A percentile compares a stretch with the other conserved stretches of the same genome.
These are phyloP conservation scores for Denticeps clupeoides DNA, from an alignment of 2,797 vertebrate genomes.

Conservation along the genomic window DNA sequence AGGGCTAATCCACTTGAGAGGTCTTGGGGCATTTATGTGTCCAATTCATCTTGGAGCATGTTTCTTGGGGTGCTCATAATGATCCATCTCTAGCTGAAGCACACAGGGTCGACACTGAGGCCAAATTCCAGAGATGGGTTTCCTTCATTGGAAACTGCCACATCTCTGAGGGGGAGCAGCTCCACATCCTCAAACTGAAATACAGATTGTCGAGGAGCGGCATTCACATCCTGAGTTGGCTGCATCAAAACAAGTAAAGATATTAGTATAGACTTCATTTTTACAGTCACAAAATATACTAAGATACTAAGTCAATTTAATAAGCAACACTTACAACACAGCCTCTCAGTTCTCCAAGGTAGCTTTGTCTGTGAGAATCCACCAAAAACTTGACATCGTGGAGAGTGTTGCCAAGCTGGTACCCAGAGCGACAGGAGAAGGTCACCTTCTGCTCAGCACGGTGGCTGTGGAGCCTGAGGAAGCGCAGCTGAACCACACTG, in stretches of 20 bases:
- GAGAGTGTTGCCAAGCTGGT: constrained; percentile 31
- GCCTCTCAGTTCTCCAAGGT: constrained; percentile 55
- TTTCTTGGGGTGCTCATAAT: too few relatives aligned
- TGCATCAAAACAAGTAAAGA: constrained; percentile 29
- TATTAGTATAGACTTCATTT: background rate
- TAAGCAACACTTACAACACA: constrained; percentile 58
- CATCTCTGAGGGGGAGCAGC: constrained; percentile 73
- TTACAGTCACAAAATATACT: too few relatives aligned
- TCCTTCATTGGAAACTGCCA: constrained; percentile 59
- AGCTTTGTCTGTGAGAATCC: constrained; percentile 64
- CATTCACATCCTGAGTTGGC: constrained; percentile 47
- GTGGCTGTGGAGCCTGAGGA: constrained; percentile 70
- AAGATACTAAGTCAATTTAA: background rate
- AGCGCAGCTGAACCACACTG: constrained; percentile 73
- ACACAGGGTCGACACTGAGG: constrained; percentile 71
- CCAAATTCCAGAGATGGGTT: constrained; percentile 58
- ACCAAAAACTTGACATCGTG: constrained; percentile 68
- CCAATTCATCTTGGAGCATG: too few relatives aligned
- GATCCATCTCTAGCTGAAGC: constrained; percentile 68
- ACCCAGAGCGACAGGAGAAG: constrained; percentile 64
- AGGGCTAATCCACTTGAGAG: too few relatives aligned
- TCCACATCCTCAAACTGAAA: constrained; percentile 72
- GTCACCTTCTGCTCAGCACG: constrained; percentile 62
- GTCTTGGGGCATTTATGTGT: too few relatives aligned
- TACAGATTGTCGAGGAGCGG: constrained; percentile 57